Conservation (phyloP, 2,113 vertebrate species). For the Macquaria australasica region DNA sequence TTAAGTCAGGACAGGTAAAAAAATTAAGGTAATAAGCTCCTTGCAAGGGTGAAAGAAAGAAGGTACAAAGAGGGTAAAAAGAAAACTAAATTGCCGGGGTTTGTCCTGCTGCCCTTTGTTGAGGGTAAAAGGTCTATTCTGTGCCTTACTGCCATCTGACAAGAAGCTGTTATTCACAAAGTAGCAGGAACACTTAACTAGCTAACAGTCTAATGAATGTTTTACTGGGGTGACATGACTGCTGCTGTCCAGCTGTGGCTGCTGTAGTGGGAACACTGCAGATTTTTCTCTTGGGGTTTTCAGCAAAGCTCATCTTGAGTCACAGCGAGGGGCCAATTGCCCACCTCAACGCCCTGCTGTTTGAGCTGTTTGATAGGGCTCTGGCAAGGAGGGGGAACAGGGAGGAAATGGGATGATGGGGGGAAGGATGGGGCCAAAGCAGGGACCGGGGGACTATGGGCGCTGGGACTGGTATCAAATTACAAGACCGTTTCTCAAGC, state of each 20-base stretch:
- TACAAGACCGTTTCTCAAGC: conserved; percentile 59
- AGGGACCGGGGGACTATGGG: conserved; percentile 50
- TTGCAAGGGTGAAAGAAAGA: neutral
- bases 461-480: conserved; percentile 63
- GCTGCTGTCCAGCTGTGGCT: conserved; percentile 61
- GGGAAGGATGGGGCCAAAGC: conserved; percentile 38
- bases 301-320: conserved; percentile 62
- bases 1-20: neutral
- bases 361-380: conserved; percentile 66
- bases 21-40: neutral
- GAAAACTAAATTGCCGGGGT: neutral
- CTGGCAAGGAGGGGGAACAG: conserved; percentile 21
- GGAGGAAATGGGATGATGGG: conserved; percentile 67
- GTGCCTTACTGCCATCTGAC: conserved; percentile 13
- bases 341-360: conserved; percentile 62
- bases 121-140: conserved; percentile 7
- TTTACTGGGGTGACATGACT: conserved; percentile 56
- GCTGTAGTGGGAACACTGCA: conserved; percentile 17
- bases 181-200: conserved; percentile 53
- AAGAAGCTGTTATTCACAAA: conserved; percentile 52
- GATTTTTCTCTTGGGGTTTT: conserved; percentile 31
- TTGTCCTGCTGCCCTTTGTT: conserved; percentile 7
- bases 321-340: conserved; percentile 70
- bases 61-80: neutral
- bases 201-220: conserved; percentile 61